Evolutionary conservation across 2,113 vertebrate species (phyloP), one percentile per base, ranked within the genome.

Genomic region (Cervus canadensis): DNA sequence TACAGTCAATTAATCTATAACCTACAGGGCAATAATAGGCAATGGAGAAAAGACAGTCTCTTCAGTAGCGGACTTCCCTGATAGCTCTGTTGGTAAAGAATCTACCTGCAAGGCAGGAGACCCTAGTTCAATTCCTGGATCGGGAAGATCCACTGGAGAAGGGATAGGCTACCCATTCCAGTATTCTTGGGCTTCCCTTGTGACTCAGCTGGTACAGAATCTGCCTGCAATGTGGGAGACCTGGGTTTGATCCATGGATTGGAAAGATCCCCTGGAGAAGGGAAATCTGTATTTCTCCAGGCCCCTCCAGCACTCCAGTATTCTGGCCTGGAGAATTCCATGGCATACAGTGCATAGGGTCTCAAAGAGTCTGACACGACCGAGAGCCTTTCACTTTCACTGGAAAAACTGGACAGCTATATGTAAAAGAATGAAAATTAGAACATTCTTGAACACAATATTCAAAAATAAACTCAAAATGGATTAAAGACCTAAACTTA

Each of bases 351-450:
- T 71, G n/a, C n/a, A 23, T 40, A 21, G 67, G 2, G 67, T 40
- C 0, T 0, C 19, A 71, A 71, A 71, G 67, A 40, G 67, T 71
- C 67, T 0, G 2, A 36, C n/a, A 71, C 0, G 4, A 71, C 67
- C 6, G n/a, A 71, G 19, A 5, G 1, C n/a, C 19, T 71, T 71
- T 71, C 19, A 71, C n/a, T 40, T 23, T 23, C 4, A 45, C 26
- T 30, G 43, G 14, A 28, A 78, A 48, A 78, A 78, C 26, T 78
- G 26, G 25, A 48, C 43, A 78, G 43, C 14, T 17, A 15, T 45
- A 78, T 16, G 14, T 78, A 16, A 30, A 78, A 78, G 14, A 48
- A 78, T 48, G 74, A 28, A 78, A 48, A 48, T 2, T 48, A 16
- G 14, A 48, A 16, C 26, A 60, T 28, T 60, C 59, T 60, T 26